Base-by-base conservation (phyloP, 2,888 invertebrate genomes). In the Alentia gelatinosa region DNA sequence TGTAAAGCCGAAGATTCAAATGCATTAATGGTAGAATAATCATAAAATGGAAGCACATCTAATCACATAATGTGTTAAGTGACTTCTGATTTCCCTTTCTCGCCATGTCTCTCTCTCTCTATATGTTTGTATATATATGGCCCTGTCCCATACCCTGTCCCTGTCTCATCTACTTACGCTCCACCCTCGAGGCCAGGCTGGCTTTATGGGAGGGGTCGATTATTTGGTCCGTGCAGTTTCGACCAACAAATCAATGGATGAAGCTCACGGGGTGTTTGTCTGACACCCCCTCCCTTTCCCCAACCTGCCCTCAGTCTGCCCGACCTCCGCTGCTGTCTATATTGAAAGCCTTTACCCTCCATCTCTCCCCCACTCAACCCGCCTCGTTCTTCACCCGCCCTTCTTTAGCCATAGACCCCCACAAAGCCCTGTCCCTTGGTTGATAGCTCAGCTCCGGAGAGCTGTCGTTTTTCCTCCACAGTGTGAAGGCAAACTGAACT, bases 161-260 rank as follows among this genome's bases (percentile, higher is more conserved):
- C 56, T 19, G 23, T 56, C 19, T 1, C 56, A 1, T n/a, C 56
- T 15, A 12, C 47, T 42, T 7, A 12, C 47, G 47, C 47, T 15
- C 47, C 47, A 7, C 9, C 9, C 47, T 7, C 15, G 7, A 42
- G 47, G 47, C 7, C 9, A 7, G 47, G 47, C 47, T 42, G 47
- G 56, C 12, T 56, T n/a, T n/a, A n/a, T 19, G 56, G 23, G 56
- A 56, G 56, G 1, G 56, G 56, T 56, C 56, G 56, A 56, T 56
- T 56, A 12, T 56, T 56, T 56, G 56, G 56, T 56, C 56, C 56
- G 56, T 56, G 56, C 56, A 19, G 56, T 56, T 56, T 56, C 56
- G 56, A 56, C 56, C 56, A 56, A 56, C 56, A 56, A 56, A 56
- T 56, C 56, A 56, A 56, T 56, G 56, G n/a, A 56, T 56, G 56